These are phyloP conservation scores for Pipistrellus pipistrellus DNA, from an alignment of 2,797 vertebrate species.

Conservation along the genomic window DNA sequence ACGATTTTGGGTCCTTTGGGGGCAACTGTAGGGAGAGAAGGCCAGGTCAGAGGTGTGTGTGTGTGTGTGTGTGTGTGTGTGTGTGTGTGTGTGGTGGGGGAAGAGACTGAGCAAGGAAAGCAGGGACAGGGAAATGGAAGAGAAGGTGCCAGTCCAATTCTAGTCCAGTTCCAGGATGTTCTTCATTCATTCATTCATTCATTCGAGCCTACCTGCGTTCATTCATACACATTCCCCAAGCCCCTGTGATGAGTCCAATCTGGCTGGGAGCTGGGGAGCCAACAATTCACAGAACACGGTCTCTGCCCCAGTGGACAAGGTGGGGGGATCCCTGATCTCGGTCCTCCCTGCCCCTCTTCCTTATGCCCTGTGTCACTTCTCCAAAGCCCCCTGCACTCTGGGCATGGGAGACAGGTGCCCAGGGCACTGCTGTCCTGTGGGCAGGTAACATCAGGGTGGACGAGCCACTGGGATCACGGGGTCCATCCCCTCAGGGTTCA, in stretches of 20 bases:
- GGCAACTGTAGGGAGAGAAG: conserved; percentile 90
- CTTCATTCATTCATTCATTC: too few relatives aligned
- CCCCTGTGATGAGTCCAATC: background rate
- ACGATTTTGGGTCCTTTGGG: conserved; percentile 96
- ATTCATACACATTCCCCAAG: fast-evolving
- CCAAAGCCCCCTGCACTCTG: background rate
- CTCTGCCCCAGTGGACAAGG: background rate
- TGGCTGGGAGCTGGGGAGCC: background rate
- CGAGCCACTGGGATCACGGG: fast-evolving
- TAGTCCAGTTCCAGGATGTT: background rate
- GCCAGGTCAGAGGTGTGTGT: background rate
- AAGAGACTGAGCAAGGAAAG: fast-evolving
- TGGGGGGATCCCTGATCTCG: background rate
- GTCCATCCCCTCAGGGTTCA: background rate
- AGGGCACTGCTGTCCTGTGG: fast-evolving
- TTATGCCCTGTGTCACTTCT: background rate
- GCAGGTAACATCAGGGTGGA: background rate
- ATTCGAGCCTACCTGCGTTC: fast-evolving
- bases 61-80: background rate
- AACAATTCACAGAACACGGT: fast-evolving
- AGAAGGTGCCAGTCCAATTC: background rate
- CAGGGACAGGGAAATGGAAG: fast-evolving
- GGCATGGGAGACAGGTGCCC: background rate
- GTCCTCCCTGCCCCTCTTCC: background rate
- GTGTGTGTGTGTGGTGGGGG: background rate